Conservation (phyloP, 2,797 vertebrate genomes). For the Chanos chanos region DNA sequence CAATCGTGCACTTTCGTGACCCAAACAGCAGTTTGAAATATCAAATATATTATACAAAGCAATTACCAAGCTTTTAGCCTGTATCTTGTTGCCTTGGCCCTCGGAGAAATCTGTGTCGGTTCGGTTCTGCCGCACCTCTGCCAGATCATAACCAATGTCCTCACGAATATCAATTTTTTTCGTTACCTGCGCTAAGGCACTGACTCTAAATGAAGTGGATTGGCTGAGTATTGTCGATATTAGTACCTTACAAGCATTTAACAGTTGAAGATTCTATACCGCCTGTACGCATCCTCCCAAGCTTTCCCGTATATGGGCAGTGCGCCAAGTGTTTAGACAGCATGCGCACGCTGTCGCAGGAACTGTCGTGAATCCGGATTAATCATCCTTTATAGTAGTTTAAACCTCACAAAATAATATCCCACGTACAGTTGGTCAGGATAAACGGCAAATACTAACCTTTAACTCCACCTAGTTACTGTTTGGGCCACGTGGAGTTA, state of each 20-base stretch:
- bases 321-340: constrained; percentile 14
- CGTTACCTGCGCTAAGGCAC: constrained; percentile 7
- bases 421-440: background rate
- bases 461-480: no score
- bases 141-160: constrained; percentile 58
- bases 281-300: background rate
- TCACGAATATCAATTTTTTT: constrained; percentile 44
- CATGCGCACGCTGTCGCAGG: constrained; percentile 43
- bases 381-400: no score
- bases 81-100: constrained; percentile 34
- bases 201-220: constrained; percentile 23
- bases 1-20: no score
- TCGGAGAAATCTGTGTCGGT: constrained; percentile 27
- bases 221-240: background rate
- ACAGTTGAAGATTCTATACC: background rate
- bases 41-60: background rate
- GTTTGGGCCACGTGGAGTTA: background rate
- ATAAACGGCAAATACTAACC: background rate
- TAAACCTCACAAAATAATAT: background rate
- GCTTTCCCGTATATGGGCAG: constrained; percentile 12
- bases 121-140: constrained; percentile 55
- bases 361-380: constrained; percentile 36
- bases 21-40: background rate
- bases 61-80: constrained; percentile 29
- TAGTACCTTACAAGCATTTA: no score